Percentiles rank a stretch among this genome's conserved stretches.
These are phyloP conservation scores for Dexiosoma caninum DNA, from an alignment of 2,888 invertebrate genomes.

Conservation along the genomic window DNA sequence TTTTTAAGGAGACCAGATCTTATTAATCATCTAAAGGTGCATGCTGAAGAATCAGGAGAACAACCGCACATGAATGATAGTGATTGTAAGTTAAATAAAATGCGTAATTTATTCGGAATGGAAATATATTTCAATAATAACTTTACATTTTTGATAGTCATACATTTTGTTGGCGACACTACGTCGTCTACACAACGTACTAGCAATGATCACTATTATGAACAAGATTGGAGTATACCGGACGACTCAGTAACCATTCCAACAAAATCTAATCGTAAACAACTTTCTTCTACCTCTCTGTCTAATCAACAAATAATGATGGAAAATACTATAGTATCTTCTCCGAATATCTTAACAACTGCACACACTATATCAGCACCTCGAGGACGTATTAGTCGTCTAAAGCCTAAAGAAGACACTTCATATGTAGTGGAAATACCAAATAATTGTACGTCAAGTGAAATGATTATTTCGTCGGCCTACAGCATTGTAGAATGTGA, in stretches of 20 bases:
- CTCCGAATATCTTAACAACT: background rate
- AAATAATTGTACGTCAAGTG: conserved; percentile 29
- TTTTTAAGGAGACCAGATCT: conserved; percentile 89
- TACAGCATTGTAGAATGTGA: conserved; percentile 55
- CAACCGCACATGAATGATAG: conserved; percentile 77
- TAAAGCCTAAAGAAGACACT: conserved; percentile 74
- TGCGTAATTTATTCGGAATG: too few species aligned
- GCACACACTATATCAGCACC: conserved; percentile 37
- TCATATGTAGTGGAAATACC: conserved; percentile 69
- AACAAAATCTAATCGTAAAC: conserved; percentile 65
- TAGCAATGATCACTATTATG: conserved; percentile 74
- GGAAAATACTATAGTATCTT: conserved; percentile 32
- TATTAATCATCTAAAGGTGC: conserved; percentile 89
- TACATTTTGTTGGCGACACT: conserved; percentile 51
- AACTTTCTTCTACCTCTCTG: conserved; percentile 45
- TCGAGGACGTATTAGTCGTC: conserved; percentile 72
- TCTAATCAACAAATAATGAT: conserved; percentile 28
- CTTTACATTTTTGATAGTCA: conserved; percentile 20
- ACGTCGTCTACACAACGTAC: conserved; percentile 57
- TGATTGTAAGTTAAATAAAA: conserved; percentile 65
- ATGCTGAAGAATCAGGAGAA: conserved; percentile 87
- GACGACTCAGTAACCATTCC: conserved; percentile 60
- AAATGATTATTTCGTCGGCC: conserved; percentile 45
- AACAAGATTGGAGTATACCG: conserved; percentile 72
- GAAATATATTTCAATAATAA: too few species aligned